Evolutionary conservation across 2,797 vertebrate genomes (phyloP), one percentile per base, ranked within the genome.

Genomic region (Coluber constrictor): DNA sequence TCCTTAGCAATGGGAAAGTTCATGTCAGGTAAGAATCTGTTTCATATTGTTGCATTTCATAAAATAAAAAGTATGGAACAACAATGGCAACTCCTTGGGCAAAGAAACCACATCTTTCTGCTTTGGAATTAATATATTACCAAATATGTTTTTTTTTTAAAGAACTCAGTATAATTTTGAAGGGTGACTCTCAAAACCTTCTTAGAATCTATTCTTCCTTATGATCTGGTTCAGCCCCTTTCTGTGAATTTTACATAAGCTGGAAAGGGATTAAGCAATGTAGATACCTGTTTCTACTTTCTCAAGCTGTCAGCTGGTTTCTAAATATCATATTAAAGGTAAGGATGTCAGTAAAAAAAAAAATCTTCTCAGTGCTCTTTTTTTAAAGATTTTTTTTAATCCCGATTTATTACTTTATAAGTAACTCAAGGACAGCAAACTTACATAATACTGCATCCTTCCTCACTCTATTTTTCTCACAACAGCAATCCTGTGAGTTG

Each of bases 181-280:
- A 25, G 20, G 20, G 5, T 25, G 60, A 89, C 74, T 60, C 37
- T 60, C 56, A 70, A 59, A 88, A 60, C 86, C 55, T 60, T 60
- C 60, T 89, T 83, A 59, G 70, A 86, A 79, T 43, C 56, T 86
- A 51, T 89, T 92, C 56, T 61, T 37, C 43, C 8, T 15, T 27
- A n/a, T 55, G 92, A 83, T 8, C 18, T 83, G 70, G 37, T 74
- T 88, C 89, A 89, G 37, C 56, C 66, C 56, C 74, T 89, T 89
- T 79, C 87, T 54, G 25, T 57, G n/a, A n/a, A 43, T 92, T 92
- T 92, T 83, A 92, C 87, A 92, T 57, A 92, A 92, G 20, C 66
- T 92, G 79, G 92, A 89, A 92, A 89, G 57, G 70, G 66, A 89
- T 92, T 79, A 89, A 89, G 89, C 79, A 37, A 89, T 61, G 87